Evolutionary conservation across 2,888 invertebrate species (phyloP), one percentile per base, ranked within the genome.

Genomic region (Pyrrhosoma nymphula): DNA sequence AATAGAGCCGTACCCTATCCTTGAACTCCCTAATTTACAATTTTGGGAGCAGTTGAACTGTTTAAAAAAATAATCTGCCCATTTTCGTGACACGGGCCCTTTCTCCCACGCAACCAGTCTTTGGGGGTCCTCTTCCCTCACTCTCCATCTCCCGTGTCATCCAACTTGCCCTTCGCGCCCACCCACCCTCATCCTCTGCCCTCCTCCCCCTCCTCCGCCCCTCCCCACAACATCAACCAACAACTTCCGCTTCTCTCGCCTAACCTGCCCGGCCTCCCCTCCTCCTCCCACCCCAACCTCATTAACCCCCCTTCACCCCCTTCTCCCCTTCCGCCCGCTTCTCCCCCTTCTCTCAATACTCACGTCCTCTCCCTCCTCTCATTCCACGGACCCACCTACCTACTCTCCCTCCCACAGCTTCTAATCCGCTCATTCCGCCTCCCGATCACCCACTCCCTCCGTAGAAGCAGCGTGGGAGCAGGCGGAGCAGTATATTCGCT

Each of bases 241-340:
- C 88, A 18, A 35, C 35, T 39, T 39, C 39, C 35, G 39, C 35
- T 14, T 35, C 30, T 20, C n/a, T 39, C 39, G 88, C 16, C 88
- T 88, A 39, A 35, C 88, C 88, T 47, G 47, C 82, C 47, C 47
- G 47, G 10, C 3, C n/a, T 88, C 88, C 39, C 12, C 39, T n/a
- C n/a, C 39, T 47, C 88, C 88, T 23, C 88, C 47, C 30, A 23
- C 56, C n/a, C 56, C 90, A 56, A 56, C 56, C 90, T 56, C 56
- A 90, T 90, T 90, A 60, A 56, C n/a, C 60, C 90, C 35, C 60
- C 56, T 30, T 30, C 56, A 30, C 60, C 82, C 47, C n/a, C 60
- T 2, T 60, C 20, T 12, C 60, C n/a, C 20, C 30, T 14, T 23
- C n/a, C n/a, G n/a, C n/a, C n/a, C 60, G 3, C 69, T 26, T 47